phyloP scores from a whole-genome alignment of 2,797 vertebrate genomes.

The Xyrichtys novacula region DNA sequence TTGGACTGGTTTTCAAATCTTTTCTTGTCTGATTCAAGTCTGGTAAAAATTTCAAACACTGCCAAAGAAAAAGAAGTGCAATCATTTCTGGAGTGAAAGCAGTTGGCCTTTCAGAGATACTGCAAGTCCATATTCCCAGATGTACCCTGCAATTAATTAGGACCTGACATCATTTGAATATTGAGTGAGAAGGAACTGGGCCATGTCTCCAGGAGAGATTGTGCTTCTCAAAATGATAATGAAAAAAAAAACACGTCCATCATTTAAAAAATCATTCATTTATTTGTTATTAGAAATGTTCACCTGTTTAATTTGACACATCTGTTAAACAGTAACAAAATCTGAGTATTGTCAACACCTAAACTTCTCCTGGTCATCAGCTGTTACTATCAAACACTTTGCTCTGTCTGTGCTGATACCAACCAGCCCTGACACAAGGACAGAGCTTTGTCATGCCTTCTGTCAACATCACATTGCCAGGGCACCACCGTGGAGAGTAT shows the following conservation, averaged over 20 bases:
- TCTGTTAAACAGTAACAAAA: not conserved
- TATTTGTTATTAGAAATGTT: constrained; percentile 10
- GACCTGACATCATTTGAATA: constrained; percentile 51
- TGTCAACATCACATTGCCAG: no score
- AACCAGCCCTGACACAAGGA: no score
- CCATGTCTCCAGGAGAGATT: constrained; percentile 30
- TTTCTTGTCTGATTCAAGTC: no score
- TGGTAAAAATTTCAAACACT: not conserved
- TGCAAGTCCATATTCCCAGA: constrained; percentile 46
- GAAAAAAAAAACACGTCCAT: constrained; percentile 42
- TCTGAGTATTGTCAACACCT: not conserved
- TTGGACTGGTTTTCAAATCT: no score
- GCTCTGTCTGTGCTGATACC: no score
- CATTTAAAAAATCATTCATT: constrained; percentile 19
- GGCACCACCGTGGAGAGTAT: no score
- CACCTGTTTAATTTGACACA: not conserved
- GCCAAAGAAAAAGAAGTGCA: no score
- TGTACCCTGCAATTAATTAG: constrained; percentile 50
- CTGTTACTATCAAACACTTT: no score
- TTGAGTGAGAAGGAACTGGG: constrained; percentile 42
- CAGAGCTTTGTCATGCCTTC: no score
- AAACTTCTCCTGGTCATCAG: no score
- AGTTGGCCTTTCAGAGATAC: constrained; percentile 36
- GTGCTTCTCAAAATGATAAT: constrained; percentile 16
- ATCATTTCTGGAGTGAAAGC: constrained; percentile 1